Conservation (phyloP, 2,113 vertebrate genomes). For the Nipponia nippon region DNA sequence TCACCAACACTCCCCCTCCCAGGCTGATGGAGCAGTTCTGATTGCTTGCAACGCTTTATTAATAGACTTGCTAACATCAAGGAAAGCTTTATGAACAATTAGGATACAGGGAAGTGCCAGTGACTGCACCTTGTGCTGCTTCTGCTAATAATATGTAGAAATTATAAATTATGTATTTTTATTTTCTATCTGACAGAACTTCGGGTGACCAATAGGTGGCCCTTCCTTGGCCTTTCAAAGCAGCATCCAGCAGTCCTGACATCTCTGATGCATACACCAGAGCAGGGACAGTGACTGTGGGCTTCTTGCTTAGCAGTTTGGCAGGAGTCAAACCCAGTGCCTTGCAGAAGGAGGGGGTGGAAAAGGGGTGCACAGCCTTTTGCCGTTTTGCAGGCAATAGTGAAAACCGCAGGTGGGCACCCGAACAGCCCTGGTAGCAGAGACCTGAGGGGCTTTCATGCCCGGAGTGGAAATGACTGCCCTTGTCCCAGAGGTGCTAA, state of each 20-base stretch:
- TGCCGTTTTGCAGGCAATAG: neutral
- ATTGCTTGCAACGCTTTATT: conserved; percentile 42
- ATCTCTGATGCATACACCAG: neutral
- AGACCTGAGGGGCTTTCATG: neutral
- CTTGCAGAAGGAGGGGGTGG: neutral
- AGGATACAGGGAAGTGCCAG: neutral
- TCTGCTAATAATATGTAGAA: neutral
- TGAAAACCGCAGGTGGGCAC: neutral
- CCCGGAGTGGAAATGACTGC: neutral
- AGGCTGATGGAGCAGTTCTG: conserved; percentile 29
- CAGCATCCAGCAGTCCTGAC: neutral
- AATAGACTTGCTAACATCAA: conserved; percentile 60
- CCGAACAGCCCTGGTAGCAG: neutral
- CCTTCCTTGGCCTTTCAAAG: neutral
- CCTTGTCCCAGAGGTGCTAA: neutral
- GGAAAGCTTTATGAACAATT: conserved; percentile 34
- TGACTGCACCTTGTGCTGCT: conserved; percentile 15
- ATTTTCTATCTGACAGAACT: neutral
- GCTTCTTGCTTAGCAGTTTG: neutral
- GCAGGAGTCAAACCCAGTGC: neutral
- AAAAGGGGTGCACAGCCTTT: neutral
- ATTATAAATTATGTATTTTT: neutral
- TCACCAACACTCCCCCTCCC: conserved; percentile 20
- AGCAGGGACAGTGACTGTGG: neutral
- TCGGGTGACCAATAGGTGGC: neutral